These are phyloP conservation scores for Melanogrammus aeglefinus DNA, from an alignment of 2,797 vertebrate genomes.

Conservation along the genomic window DNA sequence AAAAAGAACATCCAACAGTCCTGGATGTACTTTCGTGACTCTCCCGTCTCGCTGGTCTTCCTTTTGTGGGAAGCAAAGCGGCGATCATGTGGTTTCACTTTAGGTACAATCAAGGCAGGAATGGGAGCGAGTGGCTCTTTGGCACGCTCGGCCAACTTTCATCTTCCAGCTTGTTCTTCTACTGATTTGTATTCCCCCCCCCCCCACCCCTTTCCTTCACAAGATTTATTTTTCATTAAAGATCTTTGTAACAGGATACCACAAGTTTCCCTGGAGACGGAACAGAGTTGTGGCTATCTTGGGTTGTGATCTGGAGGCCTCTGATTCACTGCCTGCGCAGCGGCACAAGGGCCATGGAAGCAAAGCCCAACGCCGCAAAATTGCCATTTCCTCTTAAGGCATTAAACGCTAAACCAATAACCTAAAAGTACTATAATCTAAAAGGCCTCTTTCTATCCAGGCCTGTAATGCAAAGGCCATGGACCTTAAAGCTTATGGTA, in stretches of 20 bases:
- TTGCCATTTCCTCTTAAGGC: neutral
- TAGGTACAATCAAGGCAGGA: slow-evolving; percentile 70
- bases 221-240: slow-evolving; percentile 70
- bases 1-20: slow-evolving; percentile 3
- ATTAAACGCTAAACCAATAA: neutral
- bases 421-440: neutral
- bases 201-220: slow-evolving; percentile 41
- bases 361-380: slow-evolving; percentile 30
- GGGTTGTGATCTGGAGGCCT: slow-evolving; percentile 31
- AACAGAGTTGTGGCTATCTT: slow-evolving; percentile 37
- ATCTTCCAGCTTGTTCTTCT: slow-evolving; percentile 51
- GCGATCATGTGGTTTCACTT: slow-evolving; percentile 74
- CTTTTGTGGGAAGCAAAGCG: slow-evolving; percentile 40
- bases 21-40: slow-evolving; percentile 8
- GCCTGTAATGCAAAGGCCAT: neutral
- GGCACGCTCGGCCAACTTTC: slow-evolving; percentile 53
- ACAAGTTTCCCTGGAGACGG: slow-evolving; percentile 7
- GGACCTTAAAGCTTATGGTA: neutral
- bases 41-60: slow-evolving; percentile 28
- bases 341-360: slow-evolving; percentile 22
- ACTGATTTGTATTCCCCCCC: slow-evolving; percentile 58
- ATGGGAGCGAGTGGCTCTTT: slow-evolving; percentile 64
- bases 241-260: slow-evolving; percentile 43
- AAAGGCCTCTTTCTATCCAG: neutral
- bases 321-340: slow-evolving; percentile 26